These are phyloP conservation scores for Copsychus sechellarum DNA, from an alignment of 2,113 vertebrate species.

Conservation along the genomic window DNA sequence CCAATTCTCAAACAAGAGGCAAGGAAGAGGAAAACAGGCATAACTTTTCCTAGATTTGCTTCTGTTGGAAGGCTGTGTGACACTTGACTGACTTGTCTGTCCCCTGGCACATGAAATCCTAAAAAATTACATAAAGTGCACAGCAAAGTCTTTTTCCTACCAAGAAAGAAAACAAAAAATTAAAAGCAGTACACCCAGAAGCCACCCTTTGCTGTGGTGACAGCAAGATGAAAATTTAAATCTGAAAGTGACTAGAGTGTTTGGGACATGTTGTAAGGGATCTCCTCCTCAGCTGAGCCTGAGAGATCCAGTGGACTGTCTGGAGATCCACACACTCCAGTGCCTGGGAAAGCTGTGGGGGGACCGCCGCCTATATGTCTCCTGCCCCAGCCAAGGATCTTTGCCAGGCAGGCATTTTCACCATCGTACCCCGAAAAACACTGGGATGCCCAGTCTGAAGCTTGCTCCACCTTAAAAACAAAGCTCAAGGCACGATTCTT, in stretches of 20 bases:
- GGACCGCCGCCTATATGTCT: accelerated
- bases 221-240: background rate
- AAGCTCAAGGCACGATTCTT: background rate
- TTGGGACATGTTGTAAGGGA: background rate
- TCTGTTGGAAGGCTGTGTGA: background rate
- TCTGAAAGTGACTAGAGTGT: background rate
- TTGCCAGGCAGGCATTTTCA: background rate
- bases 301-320: background rate
- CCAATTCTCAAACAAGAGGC: background rate
- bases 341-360: background rate
- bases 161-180: background rate
- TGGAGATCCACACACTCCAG: background rate
- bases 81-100: background rate
- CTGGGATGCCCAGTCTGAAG: background rate
- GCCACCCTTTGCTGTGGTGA: background rate
- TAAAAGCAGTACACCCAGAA: background rate
- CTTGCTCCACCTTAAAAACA: background rate
- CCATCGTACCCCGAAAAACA: background rate
- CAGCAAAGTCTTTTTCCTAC: background rate
- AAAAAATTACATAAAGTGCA: background rate
- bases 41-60: background rate
- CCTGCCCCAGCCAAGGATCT: background rate
- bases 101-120: background rate
- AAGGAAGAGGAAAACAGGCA: background rate
- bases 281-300: background rate